Percentiles rank a stretch among this genome's conserved stretches.
These are phyloP conservation scores for Uromys caudimaculatus DNA, from an alignment of 2,797 vertebrate species.

Conservation along the genomic window DNA sequence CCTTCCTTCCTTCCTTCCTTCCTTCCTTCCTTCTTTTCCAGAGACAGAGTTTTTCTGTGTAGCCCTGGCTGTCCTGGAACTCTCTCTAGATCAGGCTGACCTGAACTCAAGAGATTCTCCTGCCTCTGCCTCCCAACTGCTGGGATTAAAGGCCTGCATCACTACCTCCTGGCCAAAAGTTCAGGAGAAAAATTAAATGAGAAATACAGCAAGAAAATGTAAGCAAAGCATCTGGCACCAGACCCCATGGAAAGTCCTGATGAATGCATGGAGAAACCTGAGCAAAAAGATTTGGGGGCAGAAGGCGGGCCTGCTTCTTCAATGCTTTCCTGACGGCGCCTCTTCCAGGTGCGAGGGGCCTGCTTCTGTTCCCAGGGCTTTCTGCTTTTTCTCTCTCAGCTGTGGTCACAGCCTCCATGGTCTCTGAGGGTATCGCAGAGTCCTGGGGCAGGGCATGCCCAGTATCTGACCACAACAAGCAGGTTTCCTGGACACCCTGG, in stretches of 20 bases:
- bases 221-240: neutral
- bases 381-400: neutral
- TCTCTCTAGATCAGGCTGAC: neutral
- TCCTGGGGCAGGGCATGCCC: neutral
- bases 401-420: neutral
- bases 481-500: neutral
- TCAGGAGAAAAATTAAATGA: neutral
- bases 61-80: neutral
- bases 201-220: neutral
- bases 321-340: neutral
- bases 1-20: neutral
- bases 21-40: neutral
- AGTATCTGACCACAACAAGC: neutral
- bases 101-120: neutral
- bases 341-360: neutral
- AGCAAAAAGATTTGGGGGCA: neutral
- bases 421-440: too few species aligned
- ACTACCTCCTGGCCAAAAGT: neutral
- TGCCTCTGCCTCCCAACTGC: neutral
- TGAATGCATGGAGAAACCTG: neutral
- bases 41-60: neutral
- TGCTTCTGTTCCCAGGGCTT: neutral
- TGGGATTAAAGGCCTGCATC: neutral
- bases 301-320: neutral
- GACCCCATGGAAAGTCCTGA: neutral